Evolutionary conservation across 1,140 invertebrate species (phyloP), one percentile per base, ranked within the genome.

Genomic region (Phymorhynchus buccinoides): DNA sequence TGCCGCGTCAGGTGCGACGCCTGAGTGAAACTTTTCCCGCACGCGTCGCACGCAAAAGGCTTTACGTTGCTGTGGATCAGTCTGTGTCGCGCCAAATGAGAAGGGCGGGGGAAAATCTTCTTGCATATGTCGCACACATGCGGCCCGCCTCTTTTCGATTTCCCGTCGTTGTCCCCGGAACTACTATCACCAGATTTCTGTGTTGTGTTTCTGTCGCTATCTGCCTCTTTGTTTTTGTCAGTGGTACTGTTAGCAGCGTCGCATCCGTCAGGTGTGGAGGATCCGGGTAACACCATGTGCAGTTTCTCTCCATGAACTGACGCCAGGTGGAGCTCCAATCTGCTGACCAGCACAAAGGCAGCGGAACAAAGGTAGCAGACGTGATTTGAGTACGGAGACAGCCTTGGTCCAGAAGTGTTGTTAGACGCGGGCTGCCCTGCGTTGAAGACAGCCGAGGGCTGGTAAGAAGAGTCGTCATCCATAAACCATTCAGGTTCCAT

Each of bases 341-440:
- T 62, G 56, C 56, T 62, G 56, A 62, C 56, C 56, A 62, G 56
- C 56, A 62, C 14, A 62, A 62, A 62, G 56, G 56, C 12, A 62
- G 56, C 56, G n/a, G 56, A 62, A 62, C 56, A 62, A 62, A 16
- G 7, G 18, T 62, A 27, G n/a, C 56, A 62, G 18, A 62, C 56
- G 22, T 22, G 12, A 62, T 27, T 22, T 62, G 14, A 1, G 1
- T 62, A 27, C 56, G 22, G 12, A 27, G 1, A 62, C 56, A 62
- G 56, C 56, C 1, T 4, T 62, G 56, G n/a, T 27, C 56, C 56
- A 62, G 12, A 62, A 62, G 56, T 9, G 56, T 22, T 9, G 56
- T 14, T 27, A 27, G 56, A 9, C 48, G 22, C 12, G 48, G 48
- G 48, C 48, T 52, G 48, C 22, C 12, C 48, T 52, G 48, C 12